Base-by-base conservation (phyloP, 2,113 vertebrate species). In the Sturnus vulgaris region DNA sequence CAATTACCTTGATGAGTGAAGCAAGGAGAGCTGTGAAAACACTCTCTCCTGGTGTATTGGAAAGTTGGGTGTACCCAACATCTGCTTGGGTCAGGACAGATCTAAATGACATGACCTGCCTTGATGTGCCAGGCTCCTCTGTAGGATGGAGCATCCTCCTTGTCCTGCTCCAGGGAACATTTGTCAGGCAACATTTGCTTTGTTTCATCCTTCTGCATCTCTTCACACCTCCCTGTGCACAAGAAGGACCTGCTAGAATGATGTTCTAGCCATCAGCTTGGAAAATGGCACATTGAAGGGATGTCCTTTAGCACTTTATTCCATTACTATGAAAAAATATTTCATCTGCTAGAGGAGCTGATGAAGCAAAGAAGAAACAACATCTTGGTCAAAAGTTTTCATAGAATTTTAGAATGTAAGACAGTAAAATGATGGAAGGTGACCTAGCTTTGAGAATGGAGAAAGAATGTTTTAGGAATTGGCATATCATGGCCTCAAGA, bases 1-100 rank as follows among this genome's bases (percentile, higher is more conserved):
- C 37, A 90, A 90, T 95, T 91, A 80, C 70, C 71, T 44, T 46
- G 64, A 77, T 80, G 85, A 93, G 63, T 64, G 82, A 95, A 77
- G 66, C 66, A 90, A 84, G 42, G 49, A 35, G 50, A 47, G 24
- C 90, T 90, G 75, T 49, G 86, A 52, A 86, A 96, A 65, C 55
- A 28, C 13, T 89, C 23, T 94, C 66, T 82, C 61, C 61, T 49
- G 8, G 28, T 69, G 8, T 5, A 22, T 3, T 87, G 30, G 25
- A 39, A 42, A 57, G n/a, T 39, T 13, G 22, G 63, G 33, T 65
- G 18, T 79, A 15, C 15, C 42, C 60, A 93, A 7, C 11, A 65
- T 23, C 47, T 91, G 59, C 39, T 55, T 82, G 53, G 82, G 35
- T 50, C 33, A 79, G 57, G 50, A 27, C 1, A 20, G 39, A 57